These are phyloP conservation scores for Mechanitis messenoides DNA, from an alignment of 2,888 invertebrate genomes.

Conservation along the genomic window DNA sequence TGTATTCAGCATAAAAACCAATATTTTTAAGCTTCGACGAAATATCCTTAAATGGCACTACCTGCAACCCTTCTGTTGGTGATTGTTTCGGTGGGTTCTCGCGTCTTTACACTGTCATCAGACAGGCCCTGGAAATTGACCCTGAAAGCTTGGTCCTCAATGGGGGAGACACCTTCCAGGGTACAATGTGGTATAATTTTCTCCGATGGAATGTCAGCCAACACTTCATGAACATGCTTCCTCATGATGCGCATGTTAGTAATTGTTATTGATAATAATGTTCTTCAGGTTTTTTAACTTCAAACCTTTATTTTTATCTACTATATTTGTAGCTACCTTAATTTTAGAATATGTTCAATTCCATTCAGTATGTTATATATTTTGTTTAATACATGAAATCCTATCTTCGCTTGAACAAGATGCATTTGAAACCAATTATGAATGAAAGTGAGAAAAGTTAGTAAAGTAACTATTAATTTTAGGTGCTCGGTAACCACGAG, in stretches of 20 bases:
- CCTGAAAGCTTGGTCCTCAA: conserved; percentile 81
- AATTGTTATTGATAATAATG: no score
- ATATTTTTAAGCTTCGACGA: conserved; percentile 76
- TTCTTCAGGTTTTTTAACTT: no score
- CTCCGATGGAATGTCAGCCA: conserved; percentile 84
- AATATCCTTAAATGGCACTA: conserved; percentile 67
- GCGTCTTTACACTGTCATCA: conserved; percentile 79
- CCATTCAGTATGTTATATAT: no score
- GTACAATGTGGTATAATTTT: conserved; percentile 86
- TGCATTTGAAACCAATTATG: no score
- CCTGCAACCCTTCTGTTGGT: conserved; percentile 65
- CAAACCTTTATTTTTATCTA: no score
- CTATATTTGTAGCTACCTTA: no score
- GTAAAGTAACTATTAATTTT: conserved; percentile 16
- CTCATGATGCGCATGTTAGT: conserved; percentile 86
- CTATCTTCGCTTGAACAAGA: no score
- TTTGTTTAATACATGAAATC: no score
- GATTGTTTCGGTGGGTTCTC: conserved; percentile 84
- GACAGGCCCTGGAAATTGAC: conserved; percentile 61
- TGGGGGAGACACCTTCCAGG: conserved; percentile 82
- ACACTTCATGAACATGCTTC: conserved; percentile 84
- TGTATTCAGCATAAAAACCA: no score
- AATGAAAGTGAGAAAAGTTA: background rate
- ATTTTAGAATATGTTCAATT: no score
- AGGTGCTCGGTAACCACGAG: conserved; percentile 92